A percentile compares a stretch with the other conserved stretches of the same genome.
Evolutionary conservation across 2,888 invertebrate species (phyloP).

Genomic region (Uloborus plumipes): DNA sequence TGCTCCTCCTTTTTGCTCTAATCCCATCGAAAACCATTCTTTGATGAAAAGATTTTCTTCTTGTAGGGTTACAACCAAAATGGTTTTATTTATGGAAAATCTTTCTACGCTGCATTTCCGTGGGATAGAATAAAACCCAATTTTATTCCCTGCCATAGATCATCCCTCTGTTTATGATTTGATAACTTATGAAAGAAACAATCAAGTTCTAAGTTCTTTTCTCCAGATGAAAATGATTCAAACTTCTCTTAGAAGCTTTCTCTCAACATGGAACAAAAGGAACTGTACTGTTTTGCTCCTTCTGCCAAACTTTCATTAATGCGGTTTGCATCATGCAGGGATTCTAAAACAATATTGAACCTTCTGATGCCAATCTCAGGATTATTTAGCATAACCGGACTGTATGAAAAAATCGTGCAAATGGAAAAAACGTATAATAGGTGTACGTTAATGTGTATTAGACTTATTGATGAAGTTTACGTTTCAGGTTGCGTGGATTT

Average conservation of each 20-base stretch:
- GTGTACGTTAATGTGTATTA: no score
- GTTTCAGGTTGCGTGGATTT: no score
- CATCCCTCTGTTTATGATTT: no score
- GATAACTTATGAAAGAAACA: no score
- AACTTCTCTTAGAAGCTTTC: background rate
- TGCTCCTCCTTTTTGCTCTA: background rate
- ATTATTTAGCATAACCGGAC: no score
- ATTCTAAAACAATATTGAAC: no score
- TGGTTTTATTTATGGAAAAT: slow-evolving; percentile 15
- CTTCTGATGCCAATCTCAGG: no score
- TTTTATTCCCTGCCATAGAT: background rate
- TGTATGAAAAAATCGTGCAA: no score
- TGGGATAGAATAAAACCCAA: background rate
- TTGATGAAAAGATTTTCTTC: slow-evolving; percentile 5
- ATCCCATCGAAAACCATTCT: slow-evolving; percentile 8
- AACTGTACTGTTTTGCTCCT: background rate
- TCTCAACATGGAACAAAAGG: no score
- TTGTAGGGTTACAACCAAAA: background rate
- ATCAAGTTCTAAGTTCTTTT: no score
- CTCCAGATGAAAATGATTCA: background rate
- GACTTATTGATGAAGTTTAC: no score
- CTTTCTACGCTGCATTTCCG: slow-evolving; percentile 24
- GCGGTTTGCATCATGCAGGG: background rate
- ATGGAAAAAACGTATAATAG: no score
- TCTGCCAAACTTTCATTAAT: background rate